Conservation (phyloP, 1,140 invertebrate genomes). For the Drosophila grimshawi region DNA sequence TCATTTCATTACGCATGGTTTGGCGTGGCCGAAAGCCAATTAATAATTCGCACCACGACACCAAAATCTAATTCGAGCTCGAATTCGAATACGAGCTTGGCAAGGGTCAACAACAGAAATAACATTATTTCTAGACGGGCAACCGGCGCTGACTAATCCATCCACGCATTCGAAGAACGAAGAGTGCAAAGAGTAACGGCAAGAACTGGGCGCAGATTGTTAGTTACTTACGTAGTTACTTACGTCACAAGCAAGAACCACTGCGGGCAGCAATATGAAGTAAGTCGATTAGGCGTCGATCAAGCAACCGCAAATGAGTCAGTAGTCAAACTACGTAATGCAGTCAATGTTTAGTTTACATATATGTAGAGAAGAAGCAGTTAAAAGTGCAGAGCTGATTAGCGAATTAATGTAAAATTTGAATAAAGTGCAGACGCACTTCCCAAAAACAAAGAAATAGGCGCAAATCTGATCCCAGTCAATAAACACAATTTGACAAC, state of each 20-base stretch:
- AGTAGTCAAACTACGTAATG: slow-evolving; percentile 28
- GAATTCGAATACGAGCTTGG: slow-evolving; percentile 20
- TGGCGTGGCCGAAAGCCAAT: slow-evolving; percentile 55
- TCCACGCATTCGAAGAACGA: slow-evolving; percentile 6
- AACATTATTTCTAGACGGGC: slow-evolving; percentile 10
- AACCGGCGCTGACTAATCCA: slow-evolving; percentile 59
- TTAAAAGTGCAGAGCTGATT: neutral
- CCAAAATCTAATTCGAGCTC: slow-evolving; percentile 33
- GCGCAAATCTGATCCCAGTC: no score
- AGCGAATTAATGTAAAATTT: no score
- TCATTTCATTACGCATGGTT: neutral
- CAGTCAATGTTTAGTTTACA: neutral
- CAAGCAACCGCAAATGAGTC: slow-evolving; percentile 62
- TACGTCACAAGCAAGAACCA: slow-evolving; percentile 55
- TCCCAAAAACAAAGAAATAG: no score
- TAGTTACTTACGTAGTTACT: slow-evolving; percentile 39
- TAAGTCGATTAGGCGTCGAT: slow-evolving; percentile 45
- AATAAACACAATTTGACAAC: no score
- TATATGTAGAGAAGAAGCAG: neutral
- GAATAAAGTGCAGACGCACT: no score
- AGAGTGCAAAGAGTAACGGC: slow-evolving; percentile 26
- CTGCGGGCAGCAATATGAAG: slow-evolving; percentile 38
- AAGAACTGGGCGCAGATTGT: slow-evolving; percentile 34
- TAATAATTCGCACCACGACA: slow-evolving; percentile 60
- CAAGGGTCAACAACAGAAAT: slow-evolving; percentile 46